These are phyloP conservation scores for Cryptoblepharus egeriae DNA, from an alignment of 2,797 vertebrate species.

Conservation along the genomic window DNA sequence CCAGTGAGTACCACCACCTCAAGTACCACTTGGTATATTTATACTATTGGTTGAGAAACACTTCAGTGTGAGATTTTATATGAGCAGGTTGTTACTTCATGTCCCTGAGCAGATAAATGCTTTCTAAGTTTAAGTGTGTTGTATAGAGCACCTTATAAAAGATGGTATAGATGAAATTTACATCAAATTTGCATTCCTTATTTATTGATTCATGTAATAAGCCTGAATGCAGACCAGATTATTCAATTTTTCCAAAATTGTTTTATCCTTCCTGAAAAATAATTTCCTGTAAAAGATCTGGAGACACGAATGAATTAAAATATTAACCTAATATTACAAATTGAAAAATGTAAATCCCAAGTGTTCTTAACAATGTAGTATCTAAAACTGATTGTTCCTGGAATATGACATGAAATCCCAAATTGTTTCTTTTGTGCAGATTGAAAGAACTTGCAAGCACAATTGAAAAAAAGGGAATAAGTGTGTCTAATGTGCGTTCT, in stretches of 20 bases:
- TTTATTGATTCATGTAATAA: background rate
- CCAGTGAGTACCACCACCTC: no score
- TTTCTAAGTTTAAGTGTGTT: background rate
- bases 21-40: no score
- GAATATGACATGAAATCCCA: background rate
- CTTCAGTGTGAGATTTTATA: background rate
- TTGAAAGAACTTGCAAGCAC: constrained; percentile 81
- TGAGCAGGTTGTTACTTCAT: background rate
- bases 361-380: background rate
- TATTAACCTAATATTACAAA: background rate
- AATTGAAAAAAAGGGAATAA: constrained; percentile 85
- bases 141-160: no score
- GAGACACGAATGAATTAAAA: background rate
- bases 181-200: no score
- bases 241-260: background rate
- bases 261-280: background rate
- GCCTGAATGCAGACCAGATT: no score
- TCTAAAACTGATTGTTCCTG: background rate
- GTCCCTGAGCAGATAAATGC: background rate
- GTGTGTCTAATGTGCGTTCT: constrained; percentile 80
- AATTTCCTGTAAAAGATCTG: background rate
- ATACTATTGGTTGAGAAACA: no score
- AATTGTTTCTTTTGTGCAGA: constrained; percentile 71
- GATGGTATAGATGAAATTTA: background rate
- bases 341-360: constrained; percentile 17